Percentiles rank a stretch among this genome's conserved stretches.
Evolutionary conservation across 2,797 vertebrate species (phyloP).

Genomic region (Lagodon rhomboides): DNA sequence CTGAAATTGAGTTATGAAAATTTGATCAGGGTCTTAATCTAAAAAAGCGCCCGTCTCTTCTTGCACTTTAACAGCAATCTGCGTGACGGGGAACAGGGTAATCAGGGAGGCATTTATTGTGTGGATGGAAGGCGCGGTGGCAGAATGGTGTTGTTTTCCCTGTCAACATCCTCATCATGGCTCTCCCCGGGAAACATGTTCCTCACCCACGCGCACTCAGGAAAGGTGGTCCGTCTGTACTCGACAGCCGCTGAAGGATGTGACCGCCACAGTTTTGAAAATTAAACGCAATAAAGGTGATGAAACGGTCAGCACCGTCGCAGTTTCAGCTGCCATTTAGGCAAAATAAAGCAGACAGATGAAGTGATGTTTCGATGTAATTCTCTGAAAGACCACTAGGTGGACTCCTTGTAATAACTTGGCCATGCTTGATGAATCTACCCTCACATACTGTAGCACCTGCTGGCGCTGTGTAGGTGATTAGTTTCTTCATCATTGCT

Average conservation of each 20-base stretch:
- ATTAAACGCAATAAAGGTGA: not conserved
- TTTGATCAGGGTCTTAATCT: constrained; percentile 77
- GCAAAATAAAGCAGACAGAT: not conserved
- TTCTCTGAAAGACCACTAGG: constrained; percentile 59
- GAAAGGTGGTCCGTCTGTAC: not conserved
- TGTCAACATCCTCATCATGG: constrained; percentile 47
- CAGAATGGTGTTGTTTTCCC: constrained; percentile 60
- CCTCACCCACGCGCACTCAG: not conserved
- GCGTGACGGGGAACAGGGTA: constrained; percentile 43
- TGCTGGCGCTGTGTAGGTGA: constrained; percentile 29
- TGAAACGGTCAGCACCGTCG: not conserved
- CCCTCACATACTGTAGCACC: constrained; percentile 4
- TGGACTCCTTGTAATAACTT: constrained; percentile 63
- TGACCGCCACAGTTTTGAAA: not conserved
- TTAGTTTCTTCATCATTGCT: constrained; percentile 47
- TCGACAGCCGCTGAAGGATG: not conserved
- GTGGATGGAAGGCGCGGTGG: constrained; percentile 48
- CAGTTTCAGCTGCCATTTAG: not conserved
- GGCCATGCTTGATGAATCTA: not conserved
- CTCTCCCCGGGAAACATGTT: constrained; percentile 1
- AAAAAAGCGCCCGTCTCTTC: constrained; percentile 47
- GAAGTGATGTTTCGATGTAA: not conserved
- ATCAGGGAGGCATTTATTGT: constrained; percentile 66
- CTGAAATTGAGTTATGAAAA: constrained; percentile 77
- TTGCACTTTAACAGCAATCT: constrained; percentile 55